Evolutionary conservation across 2,797 vertebrate genomes (phyloP), one percentile per base, ranked within the genome.

Genomic region (Choloepus didactylus): DNA sequence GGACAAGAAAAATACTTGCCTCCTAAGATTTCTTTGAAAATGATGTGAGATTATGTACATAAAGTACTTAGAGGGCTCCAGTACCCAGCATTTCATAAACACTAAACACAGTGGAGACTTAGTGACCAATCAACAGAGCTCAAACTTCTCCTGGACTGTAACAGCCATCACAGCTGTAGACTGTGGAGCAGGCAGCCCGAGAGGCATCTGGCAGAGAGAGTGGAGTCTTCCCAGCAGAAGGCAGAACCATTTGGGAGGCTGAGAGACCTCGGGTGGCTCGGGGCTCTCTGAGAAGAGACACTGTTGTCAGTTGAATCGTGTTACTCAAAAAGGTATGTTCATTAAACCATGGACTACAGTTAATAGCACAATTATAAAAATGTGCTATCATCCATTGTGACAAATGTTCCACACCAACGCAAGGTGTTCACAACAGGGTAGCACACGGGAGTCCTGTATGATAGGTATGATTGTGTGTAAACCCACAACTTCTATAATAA

Each of bases 81-180:
- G 14, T 1, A 6, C 25, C 44, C 10, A 3, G 31, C 51, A 29
- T 35, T 0, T 11, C 0, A 2, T 49, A 81, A 83, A 81, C 66
- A 54, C 67, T 46, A n/a, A 82, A 27, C 11, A 29, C 23, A 51
- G 1, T 0, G 18, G 88, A 85, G 56, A 41, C 44, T 35, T 7
- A 12, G 70, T n/a, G 18, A 49, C n/a, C 8, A 35, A 18, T 14
- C 31, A 9, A 38, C 66, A 51, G 46, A 38, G 49, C 44, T 3
- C 59, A 38, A 44, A 51, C 1, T 0, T 7, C 72, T 70, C 29
- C 76, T 9, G 25, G 21, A 64, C 4, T 1, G 0, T 31, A 23
- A 59, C 16, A 31, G 51, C 7, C 0, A 0, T 31, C 67, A 2
- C 7, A 0, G 25, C 49, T 19, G 0, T 9, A 6, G 64, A 12